phyloP scores from a whole-genome alignment of 2,113 vertebrate genomes.

The Tursiops truncatus region DNA sequence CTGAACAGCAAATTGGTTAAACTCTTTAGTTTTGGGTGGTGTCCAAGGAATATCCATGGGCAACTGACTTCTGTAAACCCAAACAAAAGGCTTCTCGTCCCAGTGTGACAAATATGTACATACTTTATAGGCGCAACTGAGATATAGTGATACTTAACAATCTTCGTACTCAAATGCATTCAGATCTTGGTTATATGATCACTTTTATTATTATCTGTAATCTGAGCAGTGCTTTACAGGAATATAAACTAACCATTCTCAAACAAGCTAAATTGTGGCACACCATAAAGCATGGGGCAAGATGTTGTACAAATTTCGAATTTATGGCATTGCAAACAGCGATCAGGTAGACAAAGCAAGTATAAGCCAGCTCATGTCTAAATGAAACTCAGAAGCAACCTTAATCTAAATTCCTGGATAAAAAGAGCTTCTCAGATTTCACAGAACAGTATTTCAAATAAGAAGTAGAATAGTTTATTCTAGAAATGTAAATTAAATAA shows the following conservation, averaged over 20 bases:
- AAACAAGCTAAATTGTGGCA: neutral
- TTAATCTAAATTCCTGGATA: neutral
- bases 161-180: neutral
- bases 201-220: constrained; percentile 41
- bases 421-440: neutral
- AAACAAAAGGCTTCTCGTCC: constrained; percentile 1
- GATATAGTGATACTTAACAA: neutral
- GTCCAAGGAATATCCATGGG: neutral
- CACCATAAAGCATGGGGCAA: neutral
- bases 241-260: neutral
- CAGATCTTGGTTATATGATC: neutral
- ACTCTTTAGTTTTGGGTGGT: constrained; percentile 39
- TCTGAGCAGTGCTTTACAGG: neutral
- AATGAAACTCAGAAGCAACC: neutral
- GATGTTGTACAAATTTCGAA: neutral
- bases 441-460: neutral
- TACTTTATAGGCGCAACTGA: neutral
- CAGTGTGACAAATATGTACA: neutral
- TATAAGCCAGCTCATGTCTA: neutral
- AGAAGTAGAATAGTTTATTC: neutral
- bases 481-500: too few species aligned
- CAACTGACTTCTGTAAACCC: constrained; percentile 27
- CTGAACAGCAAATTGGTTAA: constrained; percentile 59
- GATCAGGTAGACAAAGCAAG: neutral
- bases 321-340: neutral